Conservation (phyloP, 2,888 invertebrate genomes). For the Dolichomitus sp. region DNA sequence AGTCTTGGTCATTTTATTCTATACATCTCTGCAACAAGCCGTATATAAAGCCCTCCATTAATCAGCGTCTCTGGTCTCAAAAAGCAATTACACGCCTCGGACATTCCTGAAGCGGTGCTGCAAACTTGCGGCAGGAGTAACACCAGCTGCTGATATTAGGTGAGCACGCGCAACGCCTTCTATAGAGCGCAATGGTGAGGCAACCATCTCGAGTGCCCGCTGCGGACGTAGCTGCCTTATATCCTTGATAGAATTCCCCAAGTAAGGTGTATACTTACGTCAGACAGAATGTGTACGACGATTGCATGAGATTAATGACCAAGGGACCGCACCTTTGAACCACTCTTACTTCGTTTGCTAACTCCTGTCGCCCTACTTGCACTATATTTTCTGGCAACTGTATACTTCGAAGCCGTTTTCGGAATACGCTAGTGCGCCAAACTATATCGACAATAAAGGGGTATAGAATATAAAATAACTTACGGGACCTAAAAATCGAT, state of each 20-base stretch:
- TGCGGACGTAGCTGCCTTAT: background rate
- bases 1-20: conserved; percentile 41
- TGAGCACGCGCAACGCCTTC: conserved; percentile 31
- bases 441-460: background rate
- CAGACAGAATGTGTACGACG: conserved; percentile 42
- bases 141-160: conserved; percentile 34
- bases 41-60: conserved; percentile 64
- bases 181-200: conserved; percentile 24
- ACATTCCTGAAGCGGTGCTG: conserved; percentile 50
- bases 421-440: background rate
- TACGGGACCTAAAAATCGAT: background rate
- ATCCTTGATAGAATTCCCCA: conserved; percentile 27
- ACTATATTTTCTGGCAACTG: background rate
- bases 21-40: background rate
- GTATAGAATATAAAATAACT: background rate
- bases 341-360: conserved; percentile 4
- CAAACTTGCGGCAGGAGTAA: conserved; percentile 32
- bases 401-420: background rate
- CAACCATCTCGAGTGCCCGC: conserved; percentile 9
- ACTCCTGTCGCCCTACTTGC: conserved; percentile 8
- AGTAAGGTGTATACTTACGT: conserved; percentile 1
- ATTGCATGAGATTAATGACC: conserved; percentile 70
- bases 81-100: conserved; percentile 69
- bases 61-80: conserved; percentile 67
- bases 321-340: conserved; percentile 18